Base-by-base conservation (phyloP, 2,113 vertebrate species). In the Nyctibius bracteatus region DNA sequence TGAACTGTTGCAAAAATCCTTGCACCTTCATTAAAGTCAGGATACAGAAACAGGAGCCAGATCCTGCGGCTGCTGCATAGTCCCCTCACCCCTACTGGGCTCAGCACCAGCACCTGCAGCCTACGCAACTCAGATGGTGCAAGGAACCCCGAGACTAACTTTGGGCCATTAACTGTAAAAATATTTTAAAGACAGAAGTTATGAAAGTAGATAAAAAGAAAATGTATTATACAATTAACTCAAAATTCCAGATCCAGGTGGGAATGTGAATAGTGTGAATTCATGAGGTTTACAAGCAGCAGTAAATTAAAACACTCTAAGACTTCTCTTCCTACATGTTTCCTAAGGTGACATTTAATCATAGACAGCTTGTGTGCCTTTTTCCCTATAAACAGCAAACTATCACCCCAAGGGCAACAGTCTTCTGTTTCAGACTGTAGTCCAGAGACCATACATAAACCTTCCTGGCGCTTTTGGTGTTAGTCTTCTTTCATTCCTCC, bases 301-400 rank as follows among this genome's bases (percentile, higher is more conserved):
- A 63, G 68, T 30, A 63, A 91, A 81, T 81, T 43, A 78, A 55
- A 59, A 47, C 37, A 70, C 46, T 41, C 10, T 11, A 17, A 59
- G 57, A 59, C 7, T 77, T 68, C 23, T 72, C 59, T 81, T 73
- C 58, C 39, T 31, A 58, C 80, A 43, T n/a, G 47, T 83, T 71
- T 93, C 91, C 91, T 94, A 65, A 52, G 72, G 88, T 82, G 47
- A 46, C 15, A 49, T 57, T 93, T 92, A 80, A 58, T 72, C 57
- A 74, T 0, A 91, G 51, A 17, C 58, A 84, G 65, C 52, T 59
- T 37, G 24, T 21, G 55, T 55, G 80, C 65, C 65, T 95, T 63
- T 71, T 71, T 5, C 46, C 39, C 65, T 73, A 55, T 58, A 95
- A 91, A 84, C 27, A 81, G 73, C 75, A 81, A 92, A 86, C 68